Base-by-base conservation (phyloP, 2,888 invertebrate species). In the Sympetrum striolatum region DNA sequence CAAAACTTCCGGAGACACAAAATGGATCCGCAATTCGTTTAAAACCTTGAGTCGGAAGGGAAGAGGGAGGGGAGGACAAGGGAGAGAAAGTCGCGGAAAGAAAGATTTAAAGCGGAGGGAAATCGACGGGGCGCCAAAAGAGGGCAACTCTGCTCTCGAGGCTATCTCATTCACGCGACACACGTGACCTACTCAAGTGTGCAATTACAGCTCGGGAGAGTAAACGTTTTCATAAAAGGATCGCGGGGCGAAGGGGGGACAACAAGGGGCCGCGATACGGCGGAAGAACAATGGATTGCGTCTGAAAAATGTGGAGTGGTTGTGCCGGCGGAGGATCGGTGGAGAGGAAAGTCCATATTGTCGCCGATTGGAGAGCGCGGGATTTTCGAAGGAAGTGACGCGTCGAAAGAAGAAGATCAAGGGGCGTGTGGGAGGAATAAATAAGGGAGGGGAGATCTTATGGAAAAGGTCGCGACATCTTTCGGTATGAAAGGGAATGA, bases 191-290 rank as follows among this genome's bases (percentile, higher is more conserved):
- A 86, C 86, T 86, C 60, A 60, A 86, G 60, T 60, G 86, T 35
- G 60, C 64, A 60, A 86, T 64, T 64, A 86, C 37, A 86, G 22
- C 82, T 82, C 82, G 53, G 81, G 25, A n/a, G 81, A 53, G 60
- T 86, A 86, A 86, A 60, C 86, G 86, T 39, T 86, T 86, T 64
- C 60, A 86, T 39, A 60, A 86, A 60, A 64, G 86, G n/a, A 37
- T 39, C 37, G 37, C 37, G 25, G 31, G 31, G n/a, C 22, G 22
- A 12, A 18, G 58, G 18, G 4, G 22, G 53, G 15, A 31, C 31
- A 82, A 58, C 35, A 18, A 22, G 60, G 39, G 64, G 58, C 53
- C 58, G 58, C 82, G 58, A 82, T 82, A 58, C 82, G 58, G 22
- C 35, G 82, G 18, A 58, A 25, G 53, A 82, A 82, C 82, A 86